Conservation (phyloP, 1,140 invertebrate species). For the Bombus ignitus region DNA sequence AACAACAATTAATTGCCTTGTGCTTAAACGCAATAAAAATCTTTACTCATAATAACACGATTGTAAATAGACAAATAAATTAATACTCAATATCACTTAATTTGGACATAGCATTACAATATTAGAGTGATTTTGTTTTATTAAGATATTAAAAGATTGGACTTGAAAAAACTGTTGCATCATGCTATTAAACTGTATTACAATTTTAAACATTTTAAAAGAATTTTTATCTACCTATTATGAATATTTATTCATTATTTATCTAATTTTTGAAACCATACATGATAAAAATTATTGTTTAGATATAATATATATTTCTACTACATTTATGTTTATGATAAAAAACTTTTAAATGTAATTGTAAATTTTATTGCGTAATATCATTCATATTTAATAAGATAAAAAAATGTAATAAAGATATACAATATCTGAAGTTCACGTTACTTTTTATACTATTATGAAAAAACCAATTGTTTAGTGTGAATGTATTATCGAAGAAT, state of each 20-base stretch:
- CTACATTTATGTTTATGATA: not conserved
- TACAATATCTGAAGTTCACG: not conserved
- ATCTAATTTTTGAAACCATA: slow-evolving; percentile 12
- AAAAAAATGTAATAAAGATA: slow-evolving; percentile 9
- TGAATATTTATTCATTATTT: too few relatives aligned
- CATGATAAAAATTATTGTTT: slow-evolving; percentile 22
- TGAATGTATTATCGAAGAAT: slow-evolving; percentile 7
- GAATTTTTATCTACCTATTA: slow-evolving; percentile 7
- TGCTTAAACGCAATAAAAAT: slow-evolving; percentile 29
- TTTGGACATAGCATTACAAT: slow-evolving; percentile 27
- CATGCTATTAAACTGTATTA: slow-evolving; percentile 18
- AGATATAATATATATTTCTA: not conserved
- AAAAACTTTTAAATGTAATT: slow-evolving; percentile 4
- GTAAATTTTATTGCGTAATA: slow-evolving; percentile 1
- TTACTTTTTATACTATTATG: slow-evolving; percentile 5
- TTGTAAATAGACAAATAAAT: slow-evolving; percentile 47
- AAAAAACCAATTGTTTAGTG: not conserved
- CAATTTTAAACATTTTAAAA: not conserved
- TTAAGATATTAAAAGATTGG: slow-evolving; percentile 33
- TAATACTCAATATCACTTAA: slow-evolving; percentile 27
- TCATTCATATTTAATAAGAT: not conserved
- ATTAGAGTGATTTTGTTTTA: slow-evolving; percentile 35
- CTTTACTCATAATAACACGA: slow-evolving; percentile 24
- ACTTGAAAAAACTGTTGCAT: not conserved
- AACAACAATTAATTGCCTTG: slow-evolving; percentile 16